Conservation (phyloP, 2,797 vertebrate genomes). For the Anas flavirostris region DNA sequence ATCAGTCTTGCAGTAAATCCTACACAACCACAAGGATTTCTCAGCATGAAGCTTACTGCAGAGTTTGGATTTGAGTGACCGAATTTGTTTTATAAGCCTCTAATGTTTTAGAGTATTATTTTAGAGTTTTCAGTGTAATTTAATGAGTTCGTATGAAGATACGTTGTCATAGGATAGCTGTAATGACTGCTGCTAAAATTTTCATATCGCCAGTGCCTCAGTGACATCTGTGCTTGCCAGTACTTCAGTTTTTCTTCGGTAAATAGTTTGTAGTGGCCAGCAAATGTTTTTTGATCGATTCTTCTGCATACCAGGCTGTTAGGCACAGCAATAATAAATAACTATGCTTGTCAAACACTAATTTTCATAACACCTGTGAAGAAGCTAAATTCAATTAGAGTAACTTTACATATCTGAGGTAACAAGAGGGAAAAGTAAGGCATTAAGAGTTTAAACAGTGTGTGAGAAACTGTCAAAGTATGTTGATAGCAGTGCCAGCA, state of each 20-base stretch:
- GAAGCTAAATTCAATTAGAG: not conserved
- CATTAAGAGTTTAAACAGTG: not conserved
- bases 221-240: not conserved
- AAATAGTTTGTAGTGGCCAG: not conserved
- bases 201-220: not conserved
- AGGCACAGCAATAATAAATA: not conserved
- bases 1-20: not conserved
- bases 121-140: not conserved
- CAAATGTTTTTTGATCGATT: not conserved
- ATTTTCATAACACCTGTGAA: not conserved
- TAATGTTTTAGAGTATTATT: not conserved
- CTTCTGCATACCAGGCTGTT: not conserved
- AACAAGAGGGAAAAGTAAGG: not conserved
- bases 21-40: not conserved
- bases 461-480: not conserved
- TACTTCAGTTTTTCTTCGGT: not conserved
- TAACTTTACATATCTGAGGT: not conserved
- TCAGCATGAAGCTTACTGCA: not conserved
- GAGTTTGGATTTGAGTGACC: not conserved
- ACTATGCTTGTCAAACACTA: not conserved
- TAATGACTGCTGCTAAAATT: not conserved
- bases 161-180: not conserved
- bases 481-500: not conserved
- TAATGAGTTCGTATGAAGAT: not conserved
- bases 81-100: not conserved